Evolutionary conservation across 2,797 vertebrate species (phyloP).

Genomic region (Caiman crocodilus): DNA sequence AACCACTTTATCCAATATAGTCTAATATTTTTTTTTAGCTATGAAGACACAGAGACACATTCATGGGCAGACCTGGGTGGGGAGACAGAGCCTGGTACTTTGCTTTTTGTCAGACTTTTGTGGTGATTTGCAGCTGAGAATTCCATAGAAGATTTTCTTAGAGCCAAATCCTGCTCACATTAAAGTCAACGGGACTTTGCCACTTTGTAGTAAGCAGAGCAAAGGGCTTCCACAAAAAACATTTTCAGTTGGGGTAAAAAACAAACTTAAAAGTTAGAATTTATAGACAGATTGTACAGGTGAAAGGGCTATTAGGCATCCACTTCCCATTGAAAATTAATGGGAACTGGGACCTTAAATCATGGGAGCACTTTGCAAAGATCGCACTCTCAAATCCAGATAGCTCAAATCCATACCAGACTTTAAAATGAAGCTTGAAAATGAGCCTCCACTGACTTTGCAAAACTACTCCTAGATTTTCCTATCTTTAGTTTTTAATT

Average conservation of each 20-base stretch:
- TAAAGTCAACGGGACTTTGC: not conserved
- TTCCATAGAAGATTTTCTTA: not conserved
- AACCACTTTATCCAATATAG: not conserved
- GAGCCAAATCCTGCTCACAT: not conserved
- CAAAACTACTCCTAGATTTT: not conserved
- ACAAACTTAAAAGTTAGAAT: not conserved
- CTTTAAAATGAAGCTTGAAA: not conserved
- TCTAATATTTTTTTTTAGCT: not conserved
- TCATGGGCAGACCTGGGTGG: not conserved
- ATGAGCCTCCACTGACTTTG: not conserved
- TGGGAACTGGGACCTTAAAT: not conserved
- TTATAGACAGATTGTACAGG: not conserved
- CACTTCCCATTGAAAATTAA: constrained; percentile 52
- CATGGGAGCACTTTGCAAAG: not conserved
- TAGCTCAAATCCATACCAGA: not conserved
- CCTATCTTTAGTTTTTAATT: not conserved
- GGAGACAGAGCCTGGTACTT: not conserved
- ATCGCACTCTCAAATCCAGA: not conserved
- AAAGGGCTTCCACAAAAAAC: not conserved
- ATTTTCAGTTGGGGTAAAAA: not conserved
- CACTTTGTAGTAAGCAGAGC: fast-evolving
- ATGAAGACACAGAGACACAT: fast-evolving
- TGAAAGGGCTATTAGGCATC: not conserved
- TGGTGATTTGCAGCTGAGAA: not conserved
- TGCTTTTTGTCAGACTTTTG: not conserved